Evolutionary conservation across 2,113 vertebrate genomes (phyloP), one percentile per base, ranked within the genome.

Genomic region (Rousettus leschenaultii): DNA sequence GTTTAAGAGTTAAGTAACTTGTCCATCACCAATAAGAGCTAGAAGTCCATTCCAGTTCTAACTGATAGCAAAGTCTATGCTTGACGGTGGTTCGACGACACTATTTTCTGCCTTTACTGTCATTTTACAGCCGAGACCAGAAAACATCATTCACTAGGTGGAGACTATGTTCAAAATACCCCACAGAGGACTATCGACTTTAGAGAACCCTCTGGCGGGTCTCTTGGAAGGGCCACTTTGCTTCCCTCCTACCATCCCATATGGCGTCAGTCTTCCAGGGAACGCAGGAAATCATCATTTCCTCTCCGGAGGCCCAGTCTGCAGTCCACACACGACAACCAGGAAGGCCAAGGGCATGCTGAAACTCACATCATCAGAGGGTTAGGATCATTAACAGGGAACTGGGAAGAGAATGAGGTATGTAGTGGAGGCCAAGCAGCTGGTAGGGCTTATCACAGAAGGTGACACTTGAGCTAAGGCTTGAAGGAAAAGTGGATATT

Each of bases 321-420:
- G 24, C 11, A 13, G 61, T 35, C 38, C 0, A 28, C 26, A 73
- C 1, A 16, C 1, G 12, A 24, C 19, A n/a, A 22, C 65, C 6
- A 28, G 24, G 40, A 84, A 70, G n/a, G 35, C 35, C 13, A 10
- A 53, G 24, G 3, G 14, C 35, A 16, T 53, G 71, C 55, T 12
- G 6, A 66, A 9, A 28, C 3, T 51, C 15, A 55, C 15, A 63
- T 21, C 26, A 16, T 35, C 33, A 70, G 55, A 38, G 21, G 21
- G 24, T 51, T 5, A 16, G n/a, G 6, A 7, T 1, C 3, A 8
- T 4, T 4, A 28, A 24, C 6, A 21, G 11, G 24, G 26, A 43
- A 40, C 3, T 14, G 33, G 57, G 24, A 65, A 57, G 61, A 66
- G 24, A 21, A 15, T 9, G 48, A 55, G 43, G 7, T 43, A 51